Evolutionary conservation across 2,888 invertebrate species (phyloP).

Genomic region (Heliconius hortense): DNA sequence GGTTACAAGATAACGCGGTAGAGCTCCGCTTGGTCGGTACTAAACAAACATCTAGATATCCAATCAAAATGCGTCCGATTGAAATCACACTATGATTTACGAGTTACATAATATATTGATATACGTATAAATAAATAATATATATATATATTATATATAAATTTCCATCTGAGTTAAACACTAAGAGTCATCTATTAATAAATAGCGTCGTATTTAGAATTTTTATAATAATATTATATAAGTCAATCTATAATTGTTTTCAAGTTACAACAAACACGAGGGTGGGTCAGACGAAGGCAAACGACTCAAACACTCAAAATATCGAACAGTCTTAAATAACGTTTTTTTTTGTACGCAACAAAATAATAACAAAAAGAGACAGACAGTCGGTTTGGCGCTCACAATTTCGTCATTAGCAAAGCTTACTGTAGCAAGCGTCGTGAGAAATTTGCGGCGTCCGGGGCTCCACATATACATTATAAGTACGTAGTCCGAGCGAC

Average conservation of each 20-base stretch:
- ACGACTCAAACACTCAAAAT: conserved; percentile 71
- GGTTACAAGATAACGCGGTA: conserved; percentile 56
- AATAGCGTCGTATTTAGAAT: conserved; percentile 78
- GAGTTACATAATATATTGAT: conserved; percentile 47
- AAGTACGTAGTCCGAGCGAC: conserved; percentile 5
- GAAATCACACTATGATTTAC: conserved; percentile 70
- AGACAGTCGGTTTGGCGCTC: conserved; percentile 59
- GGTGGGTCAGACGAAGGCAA: conserved; percentile 72
- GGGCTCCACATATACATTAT: conserved; percentile 36
- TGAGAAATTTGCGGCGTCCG: conserved; percentile 65
- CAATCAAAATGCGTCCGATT: conserved; percentile 52
- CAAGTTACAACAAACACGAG: conserved; percentile 69
- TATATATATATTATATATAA: conserved; percentile 29
- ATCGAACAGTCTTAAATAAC: conserved; percentile 79
- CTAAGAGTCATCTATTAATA: conserved; percentile 73
- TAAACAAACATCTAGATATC: conserved; percentile 56
- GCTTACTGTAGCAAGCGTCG: conserved; percentile 79
- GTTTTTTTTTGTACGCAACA: conserved; percentile 72
- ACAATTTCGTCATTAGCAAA: conserved; percentile 76
- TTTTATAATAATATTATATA: conserved; percentile 52
- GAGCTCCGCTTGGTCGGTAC: conserved; percentile 70
- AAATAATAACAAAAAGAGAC: conserved; percentile 63
- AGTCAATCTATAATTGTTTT: conserved; percentile 60
- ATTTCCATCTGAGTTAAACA: conserved; percentile 76
- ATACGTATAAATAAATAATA: conserved; percentile 63